Evolutionary conservation across 2,797 vertebrate species (phyloP).

Genomic region (Buceros bicornis): DNA sequence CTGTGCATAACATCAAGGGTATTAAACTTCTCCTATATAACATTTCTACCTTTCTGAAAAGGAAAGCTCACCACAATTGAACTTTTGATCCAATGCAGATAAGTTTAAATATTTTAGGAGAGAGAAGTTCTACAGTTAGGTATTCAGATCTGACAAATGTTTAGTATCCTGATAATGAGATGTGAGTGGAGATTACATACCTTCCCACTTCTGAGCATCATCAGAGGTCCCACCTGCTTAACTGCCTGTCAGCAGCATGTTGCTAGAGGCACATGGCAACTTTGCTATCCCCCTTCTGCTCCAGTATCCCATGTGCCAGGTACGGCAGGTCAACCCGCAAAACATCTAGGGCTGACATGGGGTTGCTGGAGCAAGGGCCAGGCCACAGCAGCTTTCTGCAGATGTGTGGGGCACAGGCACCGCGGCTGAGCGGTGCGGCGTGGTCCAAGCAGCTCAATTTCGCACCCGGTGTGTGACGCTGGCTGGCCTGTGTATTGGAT

Average conservation of each 20-base stretch:
- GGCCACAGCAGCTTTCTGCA: not conserved
- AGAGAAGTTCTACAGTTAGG: no score
- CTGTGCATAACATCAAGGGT: not conserved
- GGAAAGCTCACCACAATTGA: not conserved
- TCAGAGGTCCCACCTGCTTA: not conserved
- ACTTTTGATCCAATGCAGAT: not conserved
- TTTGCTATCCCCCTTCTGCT: not conserved
- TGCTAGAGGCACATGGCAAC: not conserved
- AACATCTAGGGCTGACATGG: rapidly evolving
- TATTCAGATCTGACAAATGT: rapidly evolving
- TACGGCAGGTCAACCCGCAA: not conserved
- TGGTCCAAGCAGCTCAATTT: not conserved
- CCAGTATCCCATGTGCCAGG: not conserved
- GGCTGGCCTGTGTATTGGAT: not conserved
- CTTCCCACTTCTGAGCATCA: not conserved
- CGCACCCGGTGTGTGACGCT: rapidly evolving
- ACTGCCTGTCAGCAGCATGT: not conserved
- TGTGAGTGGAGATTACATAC: not conserved
- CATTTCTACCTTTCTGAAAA: not conserved
- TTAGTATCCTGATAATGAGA: not conserved
- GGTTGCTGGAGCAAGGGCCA: not conserved
- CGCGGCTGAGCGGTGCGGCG: rapidly evolving
- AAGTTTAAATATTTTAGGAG: not conserved
- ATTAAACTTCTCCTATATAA: not conserved
- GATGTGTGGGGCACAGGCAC: not conserved